A percentile compares a stretch with the other conserved stretches of the same genome.
phyloP scores from a whole-genome alignment of 2,888 invertebrate species.

The Epiblema foenella region DNA sequence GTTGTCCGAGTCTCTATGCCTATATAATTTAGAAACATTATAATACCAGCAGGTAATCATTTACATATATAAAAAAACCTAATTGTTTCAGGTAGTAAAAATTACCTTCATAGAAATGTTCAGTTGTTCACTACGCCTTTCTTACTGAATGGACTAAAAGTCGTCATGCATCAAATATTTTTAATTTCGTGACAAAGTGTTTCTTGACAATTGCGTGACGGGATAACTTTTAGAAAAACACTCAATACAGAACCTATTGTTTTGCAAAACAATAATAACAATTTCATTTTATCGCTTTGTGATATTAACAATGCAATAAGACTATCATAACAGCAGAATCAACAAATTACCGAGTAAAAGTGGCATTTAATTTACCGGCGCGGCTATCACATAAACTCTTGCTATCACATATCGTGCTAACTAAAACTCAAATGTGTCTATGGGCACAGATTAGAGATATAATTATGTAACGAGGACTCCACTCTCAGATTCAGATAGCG shows the following conservation, averaged over 20 bases:
- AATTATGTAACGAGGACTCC: constrained; percentile 71
- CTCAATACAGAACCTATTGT: not conserved
- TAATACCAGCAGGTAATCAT: no score
- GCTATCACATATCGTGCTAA: constrained; percentile 34
- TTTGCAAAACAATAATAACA: not conserved
- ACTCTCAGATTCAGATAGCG: constrained; percentile 63
- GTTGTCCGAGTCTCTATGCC: no score
- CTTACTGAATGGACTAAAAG: no score
- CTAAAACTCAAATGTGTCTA: constrained; percentile 42
- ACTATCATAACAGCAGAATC: not conserved
- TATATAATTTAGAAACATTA: no score
- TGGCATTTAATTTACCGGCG: constrained; percentile 23
- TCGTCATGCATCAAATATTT: no score
- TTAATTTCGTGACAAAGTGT: no score
- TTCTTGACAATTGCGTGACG: no score
- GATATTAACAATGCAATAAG: not conserved
- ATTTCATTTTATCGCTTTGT: not conserved
- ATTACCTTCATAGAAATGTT: no score
- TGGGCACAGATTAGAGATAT: constrained; percentile 49
- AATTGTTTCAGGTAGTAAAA: no score
- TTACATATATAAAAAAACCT: no score
- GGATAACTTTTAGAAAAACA: no score
- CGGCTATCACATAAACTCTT: not conserved
- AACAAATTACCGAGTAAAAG: not conserved
- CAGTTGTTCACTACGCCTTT: no score